Evolutionary conservation across 2,888 invertebrate species (phyloP), one percentile per base, ranked within the genome.

Genomic region (Cheilosia vulpina): DNA sequence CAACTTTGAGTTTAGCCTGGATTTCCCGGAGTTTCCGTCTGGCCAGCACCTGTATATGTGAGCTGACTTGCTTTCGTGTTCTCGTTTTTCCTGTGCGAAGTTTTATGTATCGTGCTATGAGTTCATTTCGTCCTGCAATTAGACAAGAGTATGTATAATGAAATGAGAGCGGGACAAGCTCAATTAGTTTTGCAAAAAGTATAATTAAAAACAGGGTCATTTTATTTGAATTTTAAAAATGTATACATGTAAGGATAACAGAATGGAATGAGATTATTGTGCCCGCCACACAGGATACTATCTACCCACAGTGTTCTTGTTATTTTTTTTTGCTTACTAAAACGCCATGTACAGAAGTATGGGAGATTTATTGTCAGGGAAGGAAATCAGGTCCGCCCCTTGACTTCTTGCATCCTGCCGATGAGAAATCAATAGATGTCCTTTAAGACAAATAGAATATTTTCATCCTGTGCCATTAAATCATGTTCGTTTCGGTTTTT

Each of bases 41-140:
- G 89, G 99, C 99, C 92, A 99, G 95, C 91, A 99, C 99, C 94
- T 99, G 99, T 93, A 99, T 99, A 93, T 99, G 99, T 90, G 99
- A 99, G 90, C 99, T 99, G 91, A 99, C 99, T 94, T 99, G 99
- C 94, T 99, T 99, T 92, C 99, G 95, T 92, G 99, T 99, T 93
- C 99, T 96, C 93, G 99, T 99, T 93, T 99, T 99, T 88, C 99
- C 99, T 89, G 99, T 99, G 90, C 99, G 95, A 92, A 99, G 94
- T 94, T 99, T 99, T 93, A 99, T 99, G 94, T 99, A 99, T 91
- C 99, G 96, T 90, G 99, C 99, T 94, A 99, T 99, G 93, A 99
- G 94, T 95, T 99, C 99, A 94, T 99, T 99, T 90, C 99, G 96
- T 92, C 99, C 99, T 99, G 95, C 72, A 96, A 95, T 89, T 89